phyloP scores from a whole-genome alignment of 2,888 invertebrate genomes.

The Pandemis cinnamomeana region DNA sequence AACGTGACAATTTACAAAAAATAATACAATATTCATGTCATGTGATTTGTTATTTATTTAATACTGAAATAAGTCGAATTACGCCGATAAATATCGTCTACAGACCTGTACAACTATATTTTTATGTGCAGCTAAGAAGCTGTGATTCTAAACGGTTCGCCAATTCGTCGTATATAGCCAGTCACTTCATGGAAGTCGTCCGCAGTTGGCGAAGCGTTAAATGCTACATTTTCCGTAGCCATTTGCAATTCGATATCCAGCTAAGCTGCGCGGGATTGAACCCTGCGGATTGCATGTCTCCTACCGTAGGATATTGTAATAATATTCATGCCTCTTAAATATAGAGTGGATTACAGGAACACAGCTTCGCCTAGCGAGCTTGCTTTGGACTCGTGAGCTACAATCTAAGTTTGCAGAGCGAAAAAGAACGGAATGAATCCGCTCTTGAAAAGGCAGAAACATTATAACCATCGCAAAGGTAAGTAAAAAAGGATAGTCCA shows the following conservation, averaged over 20 bases:
- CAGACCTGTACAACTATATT: too few relatives aligned
- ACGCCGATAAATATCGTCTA: too few relatives aligned
- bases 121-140: too few relatives aligned
- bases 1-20: too few relatives aligned
- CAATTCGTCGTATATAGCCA: conserved; percentile 58
- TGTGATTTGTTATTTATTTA: too few relatives aligned
- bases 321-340: conserved; percentile 71
- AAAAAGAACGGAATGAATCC: background rate
- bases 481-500: too few relatives aligned
- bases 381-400: conserved; percentile 1
- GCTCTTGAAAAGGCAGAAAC: too few relatives aligned
- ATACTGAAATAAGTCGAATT: too few relatives aligned
- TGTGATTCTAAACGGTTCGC: background rate
- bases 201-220: conserved; percentile 79
- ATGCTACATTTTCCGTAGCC: conserved; percentile 79
- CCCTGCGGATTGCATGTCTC: conserved; percentile 69
- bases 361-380: background rate
- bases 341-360: conserved; percentile 56
- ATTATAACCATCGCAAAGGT: too few relatives aligned
- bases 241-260: conserved; percentile 82
- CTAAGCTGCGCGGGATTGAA: conserved; percentile 77
- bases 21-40: too few relatives aligned
- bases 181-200: conserved; percentile 66
- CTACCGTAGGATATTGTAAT: conserved; percentile 70
- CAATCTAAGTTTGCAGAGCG: conserved; percentile 33